phyloP scores from a whole-genome alignment of 1,140 invertebrate species.

The Solenopsis invicta region DNA sequence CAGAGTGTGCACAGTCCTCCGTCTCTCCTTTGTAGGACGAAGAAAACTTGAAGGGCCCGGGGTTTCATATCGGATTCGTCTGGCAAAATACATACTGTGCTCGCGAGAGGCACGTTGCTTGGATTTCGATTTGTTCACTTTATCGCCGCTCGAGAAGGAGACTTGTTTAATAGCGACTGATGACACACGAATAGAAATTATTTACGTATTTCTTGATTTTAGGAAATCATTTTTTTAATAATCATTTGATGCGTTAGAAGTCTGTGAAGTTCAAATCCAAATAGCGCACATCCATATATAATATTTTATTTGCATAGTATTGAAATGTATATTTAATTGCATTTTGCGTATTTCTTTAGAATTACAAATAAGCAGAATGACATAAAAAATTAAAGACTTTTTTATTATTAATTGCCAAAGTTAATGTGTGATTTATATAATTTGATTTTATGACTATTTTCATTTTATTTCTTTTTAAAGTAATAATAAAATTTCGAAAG shows the following conservation, averaged over 20 bases:
- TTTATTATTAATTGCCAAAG: neutral
- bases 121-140: slow-evolving; percentile 21
- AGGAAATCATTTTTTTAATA: neutral
- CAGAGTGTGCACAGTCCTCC: neutral
- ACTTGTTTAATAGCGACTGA: neutral
- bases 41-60: no score
- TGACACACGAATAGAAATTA: neutral
- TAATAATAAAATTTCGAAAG: neutral
- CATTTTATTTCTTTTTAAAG: neutral
- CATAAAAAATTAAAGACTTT: neutral
- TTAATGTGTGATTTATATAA: neutral
- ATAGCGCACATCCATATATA: neutral
- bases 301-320: neutral
- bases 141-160: neutral
- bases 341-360: neutral
- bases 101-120: neutral
- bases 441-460: neutral
- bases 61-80: slow-evolving; percentile 6
- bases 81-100: neutral
- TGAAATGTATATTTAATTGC: neutral
- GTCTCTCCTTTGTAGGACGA: neutral
- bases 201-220: neutral
- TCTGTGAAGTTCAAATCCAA: neutral
- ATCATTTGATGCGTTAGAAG: neutral
- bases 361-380: neutral